These are phyloP conservation scores for Opisthograptis luteolata DNA, from an alignment of 2,888 invertebrate species.

Conservation along the genomic window DNA sequence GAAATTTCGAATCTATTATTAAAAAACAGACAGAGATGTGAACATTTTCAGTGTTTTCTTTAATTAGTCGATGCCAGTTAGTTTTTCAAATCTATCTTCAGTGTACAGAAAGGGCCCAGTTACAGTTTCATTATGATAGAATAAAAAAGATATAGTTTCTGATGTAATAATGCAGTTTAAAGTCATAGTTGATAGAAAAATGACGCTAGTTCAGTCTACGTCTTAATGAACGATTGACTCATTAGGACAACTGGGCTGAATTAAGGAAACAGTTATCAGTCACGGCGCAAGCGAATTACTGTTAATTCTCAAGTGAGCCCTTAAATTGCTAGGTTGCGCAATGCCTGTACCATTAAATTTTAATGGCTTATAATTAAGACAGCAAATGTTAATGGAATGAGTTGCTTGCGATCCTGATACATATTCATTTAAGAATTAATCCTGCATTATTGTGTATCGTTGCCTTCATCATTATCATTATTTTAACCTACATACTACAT, in stretches of 20 bases:
- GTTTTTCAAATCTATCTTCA: too few species aligned
- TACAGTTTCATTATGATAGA: too few species aligned
- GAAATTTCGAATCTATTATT: too few species aligned
- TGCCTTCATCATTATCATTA: too few species aligned
- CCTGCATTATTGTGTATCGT: background rate
- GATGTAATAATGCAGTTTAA: constrained; percentile 34
- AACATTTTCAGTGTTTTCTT: too few species aligned
- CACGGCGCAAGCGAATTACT: constrained; percentile 34
- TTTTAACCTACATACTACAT: too few species aligned
- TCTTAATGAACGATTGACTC: constrained; percentile 46
- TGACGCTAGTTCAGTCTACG: constrained; percentile 38
- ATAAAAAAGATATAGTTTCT: constrained; percentile 8
- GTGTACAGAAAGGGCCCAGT: too few species aligned
- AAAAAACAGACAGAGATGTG: too few species aligned
- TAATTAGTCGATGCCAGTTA: too few species aligned
- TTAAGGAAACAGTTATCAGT: constrained; percentile 51
- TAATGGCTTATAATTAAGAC: constrained; percentile 18
- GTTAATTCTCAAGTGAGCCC: constrained; percentile 40
- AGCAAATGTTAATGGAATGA: constrained; percentile 19
- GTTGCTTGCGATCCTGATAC: constrained; percentile 16
- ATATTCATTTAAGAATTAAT: constrained; percentile 10
- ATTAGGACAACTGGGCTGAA: constrained; percentile 52
- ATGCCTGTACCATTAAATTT: constrained; percentile 14
- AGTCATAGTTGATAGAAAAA: constrained; percentile 25
- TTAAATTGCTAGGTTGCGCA: constrained; percentile 25